phyloP scores from a whole-genome alignment of 1,140 invertebrate species.

The Pseudobourletiella spinata region DNA sequence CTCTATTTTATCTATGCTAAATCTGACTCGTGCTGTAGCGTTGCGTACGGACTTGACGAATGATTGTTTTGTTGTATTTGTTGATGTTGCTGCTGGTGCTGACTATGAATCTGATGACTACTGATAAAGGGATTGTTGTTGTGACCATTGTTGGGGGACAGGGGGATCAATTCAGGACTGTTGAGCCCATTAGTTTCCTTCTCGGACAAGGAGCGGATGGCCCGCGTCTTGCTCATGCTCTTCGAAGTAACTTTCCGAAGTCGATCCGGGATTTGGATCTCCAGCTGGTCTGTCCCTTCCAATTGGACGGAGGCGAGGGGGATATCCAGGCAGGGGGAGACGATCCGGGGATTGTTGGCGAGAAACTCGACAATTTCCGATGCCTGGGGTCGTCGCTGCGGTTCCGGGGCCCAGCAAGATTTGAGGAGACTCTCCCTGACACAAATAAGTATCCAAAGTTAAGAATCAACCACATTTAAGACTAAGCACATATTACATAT shows the following conservation, averaged over 20 bases:
- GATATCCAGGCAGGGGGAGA: slow-evolving; percentile 67
- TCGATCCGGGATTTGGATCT: slow-evolving; percentile 44
- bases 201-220: neutral
- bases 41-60: neutral
- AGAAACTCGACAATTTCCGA: slow-evolving; percentile 69
- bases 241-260: slow-evolving; percentile 8
- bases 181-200: neutral
- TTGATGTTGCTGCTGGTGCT: neutral
- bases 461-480: too few species aligned
- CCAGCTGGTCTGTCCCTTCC: slow-evolving; percentile 50
- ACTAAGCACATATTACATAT: neutral
- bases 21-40: slow-evolving; percentile 2
- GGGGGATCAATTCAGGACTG: neutral
- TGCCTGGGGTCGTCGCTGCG: slow-evolving; percentile 60
- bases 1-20: neutral
- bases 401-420: slow-evolving; percentile 64
- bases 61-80: neutral
- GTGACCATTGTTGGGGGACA: too few species aligned
- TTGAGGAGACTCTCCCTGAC: slow-evolving; percentile 64
- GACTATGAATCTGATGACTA: neutral
- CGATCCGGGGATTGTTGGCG: slow-evolving; percentile 55
- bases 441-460: slow-evolving; percentile 36
- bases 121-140: neutral
- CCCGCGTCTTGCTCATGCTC: slow-evolving; percentile 1
- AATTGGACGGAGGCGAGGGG: slow-evolving; percentile 62